These are phyloP conservation scores for Akabosia matsudoensis DNA, from an alignment of 1,140 invertebrate species.

Conservation along the genomic window DNA sequence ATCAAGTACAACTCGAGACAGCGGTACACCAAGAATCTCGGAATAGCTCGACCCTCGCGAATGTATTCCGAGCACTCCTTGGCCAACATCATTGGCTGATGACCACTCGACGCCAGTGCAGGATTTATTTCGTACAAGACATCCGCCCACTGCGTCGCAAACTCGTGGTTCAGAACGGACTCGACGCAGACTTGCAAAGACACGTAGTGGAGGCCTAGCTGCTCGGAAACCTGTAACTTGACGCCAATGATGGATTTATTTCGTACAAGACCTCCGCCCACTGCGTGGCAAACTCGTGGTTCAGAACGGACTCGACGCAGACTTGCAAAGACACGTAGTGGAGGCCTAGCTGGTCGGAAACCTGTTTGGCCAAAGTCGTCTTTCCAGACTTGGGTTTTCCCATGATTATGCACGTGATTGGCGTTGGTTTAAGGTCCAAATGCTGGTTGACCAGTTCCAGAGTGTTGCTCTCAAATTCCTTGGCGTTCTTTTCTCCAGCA, in stretches of 20 bases:
- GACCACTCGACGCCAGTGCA: background rate
- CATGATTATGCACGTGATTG: conserved; percentile 17
- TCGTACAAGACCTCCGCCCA: background rate
- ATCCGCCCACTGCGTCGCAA: background rate
- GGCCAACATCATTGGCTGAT: conserved; percentile 34
- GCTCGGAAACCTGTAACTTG: conserved; percentile 22
- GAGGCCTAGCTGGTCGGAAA: conserved; percentile 36
- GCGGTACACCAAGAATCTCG: conserved; percentile 34
- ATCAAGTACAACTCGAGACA: conserved; percentile 34
- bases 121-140: background rate
- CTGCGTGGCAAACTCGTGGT: conserved; percentile 29
- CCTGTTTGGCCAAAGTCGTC: conserved; percentile 26
- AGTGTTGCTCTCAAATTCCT: conserved; percentile 26
- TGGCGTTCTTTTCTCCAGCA: conserved; percentile 38
- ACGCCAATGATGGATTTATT: conserved; percentile 12
- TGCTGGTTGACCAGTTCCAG: background rate
- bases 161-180: conserved; percentile 27
- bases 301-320: conserved; percentile 28
- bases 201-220: conserved; percentile 37
- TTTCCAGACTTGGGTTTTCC: conserved; percentile 40
- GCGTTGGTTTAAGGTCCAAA: background rate
- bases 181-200: conserved; percentile 16
- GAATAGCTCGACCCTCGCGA: conserved; percentile 28
- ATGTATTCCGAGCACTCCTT: conserved; percentile 36
- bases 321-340: conserved; percentile 25